Base-by-base conservation (phyloP, 1,140 invertebrate genomes). In the Ptiloglossa arizonensis region DNA sequence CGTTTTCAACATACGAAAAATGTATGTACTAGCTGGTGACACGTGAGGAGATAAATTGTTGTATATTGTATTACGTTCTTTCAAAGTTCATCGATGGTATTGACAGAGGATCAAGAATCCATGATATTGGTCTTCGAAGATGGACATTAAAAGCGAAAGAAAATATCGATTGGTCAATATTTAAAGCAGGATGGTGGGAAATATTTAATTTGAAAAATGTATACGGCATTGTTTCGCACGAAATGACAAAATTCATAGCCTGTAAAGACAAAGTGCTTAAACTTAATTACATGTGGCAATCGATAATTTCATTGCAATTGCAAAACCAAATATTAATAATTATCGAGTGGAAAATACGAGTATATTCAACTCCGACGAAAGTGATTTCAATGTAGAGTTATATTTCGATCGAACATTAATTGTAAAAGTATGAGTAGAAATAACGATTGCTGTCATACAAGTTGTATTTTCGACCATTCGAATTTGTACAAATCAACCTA, bases 361-460 rank as follows among this genome's bases (percentile, higher is more conserved):
- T n/a, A n/a, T 50, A 50, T 50, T 50, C 6, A 50, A 50, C n/a
- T 50, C 50, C 0, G 24, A 56, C 13, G 29, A 62, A 62, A 62
- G 59, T 62, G 32, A 32, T 38, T 35, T 38, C 41, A n/a, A 62
- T 62, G n/a, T 35, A 38, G 59, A 62, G 8, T 1, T 35, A 5
- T 19, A 35, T 35, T 32, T 15, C 9, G 15, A 11, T 59, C 15
- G 57, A 32, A 35, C 57, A 15, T 8, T 38, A 41, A 4, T n/a
- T 62, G 29, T 5, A 62, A 38, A 38, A 9, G 19, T 17, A 38
- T 9, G n/a, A n/a, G n/a, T n/a, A n/a, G n/a, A 1, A 38, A 62
- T n/a, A 41, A 38, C 29, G 17, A 41, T 38, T n/a, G 59, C 17
- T 62, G 59, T 38, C 59, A 17, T 62, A 62, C 59, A 62, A 11